Base-by-base conservation (phyloP, 1,140 invertebrate genomes). In the Epicauta chinensis region DNA sequence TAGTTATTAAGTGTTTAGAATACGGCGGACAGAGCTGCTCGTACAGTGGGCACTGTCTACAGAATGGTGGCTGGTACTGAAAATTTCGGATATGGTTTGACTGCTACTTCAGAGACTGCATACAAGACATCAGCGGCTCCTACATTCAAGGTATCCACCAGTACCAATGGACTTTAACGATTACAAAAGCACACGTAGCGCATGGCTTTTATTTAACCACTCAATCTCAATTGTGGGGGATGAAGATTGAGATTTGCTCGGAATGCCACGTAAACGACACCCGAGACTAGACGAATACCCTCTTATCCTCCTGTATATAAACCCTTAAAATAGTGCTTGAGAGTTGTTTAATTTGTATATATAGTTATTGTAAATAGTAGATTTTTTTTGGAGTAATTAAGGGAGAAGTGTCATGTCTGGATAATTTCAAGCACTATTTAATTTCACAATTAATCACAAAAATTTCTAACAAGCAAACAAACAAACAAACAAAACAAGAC, bases 51-150 rank as follows among this genome's bases (percentile, higher is more conserved):
- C 63, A 81, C 80, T 62, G 81, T 86, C 61, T 86, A 85, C 75
- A 80, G 85, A 42, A 80, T 87, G 67, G 80, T 87, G 62, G 82
- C 84, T 51, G 84, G 84, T 60, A 86, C 84, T 47, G 83, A 86
- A 75, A 83, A 81, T 69, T 76, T 84, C 56, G 82, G 81, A 72
- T 74, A 84, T 67, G 81, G 81, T 64, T 73, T 85, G 64, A 80
- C 79, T 68, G 77, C 81, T 64, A 78, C 80, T 39, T 75, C 81
- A 67, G 76, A 77, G 60, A 75, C 77, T 63, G 73, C 76, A 62
- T 64, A 71, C 57, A 59, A 59, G 44, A 53, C 67, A 44, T 55
- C 61, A 49, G 58, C 62, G 66, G 72, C 70, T 73, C 75, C 73
- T 65, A 71, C 67, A 67, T 68, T 66, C 64, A 58, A 63, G 59